phyloP scores from a whole-genome alignment of 2,113 vertebrate species.

The Colaptes auratus region DNA sequence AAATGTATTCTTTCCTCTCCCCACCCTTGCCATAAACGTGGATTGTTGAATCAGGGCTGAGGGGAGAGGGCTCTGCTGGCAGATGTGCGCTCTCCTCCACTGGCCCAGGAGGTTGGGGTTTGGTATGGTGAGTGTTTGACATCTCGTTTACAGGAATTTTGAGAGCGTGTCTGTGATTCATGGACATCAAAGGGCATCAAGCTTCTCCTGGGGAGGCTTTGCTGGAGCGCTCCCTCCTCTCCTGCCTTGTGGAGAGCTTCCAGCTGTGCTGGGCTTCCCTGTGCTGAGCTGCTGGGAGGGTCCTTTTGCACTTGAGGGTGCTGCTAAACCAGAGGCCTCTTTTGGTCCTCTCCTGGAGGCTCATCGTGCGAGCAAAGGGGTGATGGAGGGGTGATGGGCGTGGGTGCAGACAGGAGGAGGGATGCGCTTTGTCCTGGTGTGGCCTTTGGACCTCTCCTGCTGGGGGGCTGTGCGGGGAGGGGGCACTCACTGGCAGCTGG shows the following conservation, averaged over 20 bases:
- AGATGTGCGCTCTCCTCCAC: slow-evolving; percentile 49
- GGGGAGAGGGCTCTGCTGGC: slow-evolving; percentile 65
- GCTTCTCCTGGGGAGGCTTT: slow-evolving; percentile 57
- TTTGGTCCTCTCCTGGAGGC: background rate
- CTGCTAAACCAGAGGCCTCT: background rate
- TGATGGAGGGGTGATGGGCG: background rate
- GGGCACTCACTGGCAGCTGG: background rate
- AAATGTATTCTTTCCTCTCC: slow-evolving; percentile 68
- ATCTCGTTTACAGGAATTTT: slow-evolving; percentile 73
- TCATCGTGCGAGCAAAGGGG: background rate
- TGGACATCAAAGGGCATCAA: slow-evolving; percentile 65
- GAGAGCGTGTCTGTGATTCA: slow-evolving; percentile 70
- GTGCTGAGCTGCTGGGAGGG: background rate
- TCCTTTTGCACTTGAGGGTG: background rate
- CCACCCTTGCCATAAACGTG: slow-evolving; percentile 69
- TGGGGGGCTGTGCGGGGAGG: background rate
- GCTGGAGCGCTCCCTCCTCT: slow-evolving; percentile 22
- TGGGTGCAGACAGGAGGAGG: background rate
- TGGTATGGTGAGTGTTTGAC: slow-evolving; percentile 71
- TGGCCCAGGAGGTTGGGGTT: slow-evolving; percentile 48
- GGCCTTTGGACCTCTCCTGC: background rate
- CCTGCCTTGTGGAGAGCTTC: slow-evolving; percentile 10
- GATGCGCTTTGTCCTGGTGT: rapidly evolving
- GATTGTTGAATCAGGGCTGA: slow-evolving; percentile 64
- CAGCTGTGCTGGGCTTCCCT: background rate